These are phyloP conservation scores for Xiphophorus maculatus DNA, from an alignment of 2,113 vertebrate genomes.

Conservation along the genomic window DNA sequence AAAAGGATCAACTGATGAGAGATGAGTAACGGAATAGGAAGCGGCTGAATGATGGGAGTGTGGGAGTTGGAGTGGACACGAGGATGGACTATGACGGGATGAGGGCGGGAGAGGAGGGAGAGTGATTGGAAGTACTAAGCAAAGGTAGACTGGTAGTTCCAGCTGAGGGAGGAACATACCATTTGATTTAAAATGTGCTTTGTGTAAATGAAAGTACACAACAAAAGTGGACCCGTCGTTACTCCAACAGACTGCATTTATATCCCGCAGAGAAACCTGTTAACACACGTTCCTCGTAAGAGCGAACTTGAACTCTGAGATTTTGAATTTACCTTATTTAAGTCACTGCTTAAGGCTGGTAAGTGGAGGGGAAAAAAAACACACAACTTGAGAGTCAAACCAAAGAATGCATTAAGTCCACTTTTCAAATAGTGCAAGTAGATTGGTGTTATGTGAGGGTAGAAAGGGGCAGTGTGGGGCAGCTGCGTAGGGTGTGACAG, in stretches of 20 bases:
- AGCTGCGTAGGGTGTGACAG: constrained; percentile 34
- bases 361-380: too few species aligned
- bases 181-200: constrained; percentile 40
- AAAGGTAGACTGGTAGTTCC: constrained; percentile 19
- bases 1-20: constrained; percentile 26
- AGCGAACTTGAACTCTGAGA: background rate
- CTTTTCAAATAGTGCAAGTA: background rate
- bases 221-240: background rate
- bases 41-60: constrained; percentile 59
- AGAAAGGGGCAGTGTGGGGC: constrained; percentile 12
- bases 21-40: constrained; percentile 49
- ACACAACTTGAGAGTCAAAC: background rate
- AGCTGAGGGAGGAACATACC: constrained; percentile 29
- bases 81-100: constrained; percentile 42
- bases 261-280: background rate
- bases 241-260: too few species aligned
- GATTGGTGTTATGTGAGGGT: background rate
- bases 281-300: too few species aligned
- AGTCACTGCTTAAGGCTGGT: background rate
- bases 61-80: constrained; percentile 47
- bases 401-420: background rate
- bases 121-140: constrained; percentile 15
- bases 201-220: constrained; percentile 4
- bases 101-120: constrained; percentile 16
- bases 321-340: background rate